Evolutionary conservation across 2,888 invertebrate genomes (phyloP).

Genomic region (Meta bourneti): DNA sequence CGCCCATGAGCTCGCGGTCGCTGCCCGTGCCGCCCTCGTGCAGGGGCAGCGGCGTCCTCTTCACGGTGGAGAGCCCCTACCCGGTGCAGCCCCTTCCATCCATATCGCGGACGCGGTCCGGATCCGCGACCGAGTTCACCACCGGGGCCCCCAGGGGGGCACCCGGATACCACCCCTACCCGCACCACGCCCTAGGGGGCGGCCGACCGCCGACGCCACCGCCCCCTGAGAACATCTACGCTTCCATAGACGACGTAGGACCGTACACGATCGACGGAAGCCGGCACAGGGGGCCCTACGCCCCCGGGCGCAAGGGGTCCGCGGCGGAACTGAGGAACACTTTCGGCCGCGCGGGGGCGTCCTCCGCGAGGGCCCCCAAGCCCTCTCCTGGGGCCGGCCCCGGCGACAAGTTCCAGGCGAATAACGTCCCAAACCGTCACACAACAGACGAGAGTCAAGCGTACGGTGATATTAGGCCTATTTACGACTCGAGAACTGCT

Average conservation of each 20-base stretch:
- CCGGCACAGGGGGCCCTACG: conserved; percentile 62
- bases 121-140: conserved; percentile 65
- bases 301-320: conserved; percentile 52
- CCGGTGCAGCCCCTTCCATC: conserved; percentile 60
- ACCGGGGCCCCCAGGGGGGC: conserved; percentile 5
- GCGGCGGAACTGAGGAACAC: conserved; percentile 63
- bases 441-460: conserved; percentile 65
- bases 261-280: conserved; percentile 76
- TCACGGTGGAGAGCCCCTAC: conserved; percentile 68
- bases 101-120: conserved; percentile 65
- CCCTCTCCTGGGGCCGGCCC: background rate
- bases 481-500: conserved; percentile 76
- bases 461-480: conserved; percentile 77
- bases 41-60: conserved; percentile 65
- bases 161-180: conserved; percentile 56
- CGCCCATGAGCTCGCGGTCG: conserved; percentile 72
- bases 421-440: conserved; percentile 65
- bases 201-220: conserved; percentile 70
- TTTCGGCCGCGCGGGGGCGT: conserved; percentile 43
- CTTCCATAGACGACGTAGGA: conserved; percentile 77
- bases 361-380: conserved; percentile 14
- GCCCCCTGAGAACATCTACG: conserved; percentile 75
- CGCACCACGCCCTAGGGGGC: conserved; percentile 63
- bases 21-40: conserved; percentile 73
- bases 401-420: conserved; percentile 67